A percentile compares a stretch with the other conserved stretches of the same genome.
Conservation (phyloP, 2,113 vertebrate genomes). For the Mirounga angustirostris region DNA sequence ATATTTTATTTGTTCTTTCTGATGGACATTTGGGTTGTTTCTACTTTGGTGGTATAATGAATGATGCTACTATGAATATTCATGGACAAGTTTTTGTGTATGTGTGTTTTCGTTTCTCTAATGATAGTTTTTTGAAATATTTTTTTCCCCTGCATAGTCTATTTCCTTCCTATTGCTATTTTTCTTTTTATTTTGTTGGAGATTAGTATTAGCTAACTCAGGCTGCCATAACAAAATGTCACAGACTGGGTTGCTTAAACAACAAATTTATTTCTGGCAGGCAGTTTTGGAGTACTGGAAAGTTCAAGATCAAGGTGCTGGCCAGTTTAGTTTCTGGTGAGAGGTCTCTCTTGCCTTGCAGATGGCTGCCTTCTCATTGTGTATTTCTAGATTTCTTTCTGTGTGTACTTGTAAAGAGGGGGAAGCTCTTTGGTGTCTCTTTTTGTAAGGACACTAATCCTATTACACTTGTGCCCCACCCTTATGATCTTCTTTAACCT, state of each 20-base stretch:
- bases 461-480: neutral
- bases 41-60: neutral
- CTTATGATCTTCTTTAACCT: neutral
- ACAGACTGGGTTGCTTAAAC: neutral
- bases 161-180: constrained; percentile 2
- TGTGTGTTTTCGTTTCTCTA: constrained; percentile 39
- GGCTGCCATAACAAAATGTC: constrained; percentile 20
- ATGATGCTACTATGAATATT: neutral
- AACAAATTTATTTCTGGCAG: neutral
- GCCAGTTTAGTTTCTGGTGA: neutral
- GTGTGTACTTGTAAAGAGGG: neutral
- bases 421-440: neutral
- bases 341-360: neutral
- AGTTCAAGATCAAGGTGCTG: neutral
- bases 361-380: neutral
- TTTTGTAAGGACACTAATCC: neutral
- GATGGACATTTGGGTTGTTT: neutral
- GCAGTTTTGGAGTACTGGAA: neutral
- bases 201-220: neutral
- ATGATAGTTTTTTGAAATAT: neutral
- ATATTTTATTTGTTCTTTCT: neutral
- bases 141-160: neutral
- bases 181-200: constrained; percentile 43
- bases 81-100: neutral
- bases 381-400: neutral